Base-by-base conservation (phyloP, 2,797 vertebrate species). In the Pseudomugil tenellus region DNA sequence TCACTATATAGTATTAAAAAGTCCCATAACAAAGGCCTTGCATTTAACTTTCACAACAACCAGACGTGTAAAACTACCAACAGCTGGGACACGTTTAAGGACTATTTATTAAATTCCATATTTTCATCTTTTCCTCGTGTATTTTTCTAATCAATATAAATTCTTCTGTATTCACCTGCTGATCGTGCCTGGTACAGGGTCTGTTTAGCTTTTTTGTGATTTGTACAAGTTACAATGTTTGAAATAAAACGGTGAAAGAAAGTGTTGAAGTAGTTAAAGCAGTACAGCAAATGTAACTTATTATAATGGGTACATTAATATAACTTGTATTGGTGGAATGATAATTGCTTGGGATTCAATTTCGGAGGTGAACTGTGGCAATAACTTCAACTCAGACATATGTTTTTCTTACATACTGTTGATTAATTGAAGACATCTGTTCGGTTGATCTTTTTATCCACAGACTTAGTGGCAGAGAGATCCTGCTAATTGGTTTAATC, bases 401-500 rank as follows among this genome's bases (percentile, higher is more conserved):
- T 32, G 3, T 61, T 57, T 65, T 76, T 61, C 31, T 51, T 10
- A 49, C 5, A 21, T 21, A 9, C 46, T 49, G 46, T 49, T 48
- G 43, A 21, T 69, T 35, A 21, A 1, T 53, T 21, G 37, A 19
- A 54, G 35, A 6, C 25, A 68, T 58, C 25, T 60, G 13, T 11
- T 59, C 1, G 16, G 8, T 48, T 4, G 31, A 63, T 23, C 12
- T 53, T 49, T 70, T 52, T 9, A 67, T 49, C 46, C 31, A 3
- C 39, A 53, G 31, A 63, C 25, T 67, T 35, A 14, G 6, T 41
- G 37, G 14, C 37, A 41, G 25, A 7, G 34, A 61, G 14, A 34
- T 48, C 48, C 21, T 51, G 28, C 65, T 39, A 60, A 74, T 54
- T 46, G 49, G 34, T 74, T 63, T 60, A 34, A 72, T 63, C 4